Conservation (phyloP, 2,113 vertebrate species). For the Isurus oxyrinchus region DNA sequence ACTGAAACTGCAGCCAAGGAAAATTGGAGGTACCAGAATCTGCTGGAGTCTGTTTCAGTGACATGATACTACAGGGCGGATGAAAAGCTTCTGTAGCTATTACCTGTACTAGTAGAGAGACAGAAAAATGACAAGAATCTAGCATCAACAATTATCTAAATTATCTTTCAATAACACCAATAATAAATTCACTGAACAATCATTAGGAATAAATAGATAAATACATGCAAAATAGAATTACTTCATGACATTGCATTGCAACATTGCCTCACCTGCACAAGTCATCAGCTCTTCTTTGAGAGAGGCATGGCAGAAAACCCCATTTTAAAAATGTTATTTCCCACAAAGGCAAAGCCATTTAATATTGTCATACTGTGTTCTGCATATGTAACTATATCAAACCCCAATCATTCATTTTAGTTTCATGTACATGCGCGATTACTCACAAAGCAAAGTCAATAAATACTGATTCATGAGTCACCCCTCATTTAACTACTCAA, state of each 20-base stretch:
- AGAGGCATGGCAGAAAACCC: not conserved
- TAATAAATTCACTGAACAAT: not conserved
- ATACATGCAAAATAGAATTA: not conserved
- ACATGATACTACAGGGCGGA: not conserved
- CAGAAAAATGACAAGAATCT: not conserved
- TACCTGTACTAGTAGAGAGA: not conserved
- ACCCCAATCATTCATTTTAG: not conserved
- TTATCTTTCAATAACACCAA: not conserved
- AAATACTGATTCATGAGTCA: not conserved
- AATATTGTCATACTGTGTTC: not conserved
- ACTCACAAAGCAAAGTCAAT: not conserved
- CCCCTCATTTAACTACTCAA: not conserved
- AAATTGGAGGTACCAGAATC: not conserved
- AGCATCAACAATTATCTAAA: not conserved
- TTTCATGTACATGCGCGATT: not conserved
- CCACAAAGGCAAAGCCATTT: not conserved
- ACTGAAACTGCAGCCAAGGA: not conserved
- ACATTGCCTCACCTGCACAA: not conserved
- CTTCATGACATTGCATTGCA: not conserved
- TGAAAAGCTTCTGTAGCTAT: not conserved
- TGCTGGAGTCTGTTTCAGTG: not conserved
- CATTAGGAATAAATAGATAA: not conserved
- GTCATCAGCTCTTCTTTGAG: not conserved
- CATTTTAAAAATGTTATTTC: not conserved
- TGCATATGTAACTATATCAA: not conserved